Base-by-base conservation (phyloP, 2,797 vertebrate genomes). In the Podarcis siculus region DNA sequence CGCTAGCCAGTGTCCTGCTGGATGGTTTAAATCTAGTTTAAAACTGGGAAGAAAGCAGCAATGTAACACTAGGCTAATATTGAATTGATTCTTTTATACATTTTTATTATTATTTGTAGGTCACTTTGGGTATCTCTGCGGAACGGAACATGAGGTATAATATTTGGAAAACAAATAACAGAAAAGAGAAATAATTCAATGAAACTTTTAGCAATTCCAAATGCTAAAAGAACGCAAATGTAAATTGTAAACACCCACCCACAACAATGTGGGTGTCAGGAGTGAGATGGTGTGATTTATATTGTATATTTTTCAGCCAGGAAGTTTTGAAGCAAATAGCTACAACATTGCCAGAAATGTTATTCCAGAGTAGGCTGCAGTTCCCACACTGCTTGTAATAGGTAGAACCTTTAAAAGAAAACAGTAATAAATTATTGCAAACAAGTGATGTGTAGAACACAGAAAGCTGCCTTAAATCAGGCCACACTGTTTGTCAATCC, bases 11-110 rank as follows among this genome's bases (percentile, higher is more conserved):
- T 55, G 49, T 15, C 49, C 81, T 72, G 69, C 90, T 85, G 45
- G 91, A 93, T 90, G 82, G 72, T 67, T 91, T 67, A 89, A 92
- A 92, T 92, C 45, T 85, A 91, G 93, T 94, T 92, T 91, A 93
- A 92, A 92, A 93, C 88, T 83, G 81, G 73, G 25, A 89, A 86
- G 5, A 90, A 88, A 93, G 1, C 89, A 90, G 1, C 0, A 4
- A 3, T 0, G 2, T 23, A 69, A 58, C 72, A 71, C 66, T 89
- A 92, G 39, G 91, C 83, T 90, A 90, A 93, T 90, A 83, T 6
- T 64, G 19, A 61, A 61, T 61, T 61, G 61, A 19, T 64, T 21
- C 10, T 19, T 64, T 64, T 64, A 64, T 64, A 55, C 21, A 64
- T 64, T 64, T 15, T 61, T 64, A 21, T 64, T 64, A 19, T 64